These are phyloP conservation scores for Plectropomus leopardus DNA, from an alignment of 2,113 vertebrate species.

Conservation along the genomic window DNA sequence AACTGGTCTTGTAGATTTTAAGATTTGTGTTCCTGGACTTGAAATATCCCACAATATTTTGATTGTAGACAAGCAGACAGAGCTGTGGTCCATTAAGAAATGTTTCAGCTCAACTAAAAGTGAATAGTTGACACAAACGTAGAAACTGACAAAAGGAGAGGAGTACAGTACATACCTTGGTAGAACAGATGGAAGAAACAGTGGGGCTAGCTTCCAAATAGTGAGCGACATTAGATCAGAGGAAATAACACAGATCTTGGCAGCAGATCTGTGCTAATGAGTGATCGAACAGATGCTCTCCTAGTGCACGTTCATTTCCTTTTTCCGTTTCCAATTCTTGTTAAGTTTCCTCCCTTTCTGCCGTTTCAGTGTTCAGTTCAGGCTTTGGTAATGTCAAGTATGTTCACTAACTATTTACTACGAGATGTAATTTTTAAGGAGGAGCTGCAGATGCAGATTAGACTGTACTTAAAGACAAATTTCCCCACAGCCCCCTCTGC, in stretches of 20 bases:
- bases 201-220: constrained; percentile 46
- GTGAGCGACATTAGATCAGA: constrained; percentile 52
- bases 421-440: too few species aligned
- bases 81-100: neutral
- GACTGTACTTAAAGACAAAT: too few species aligned
- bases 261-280: constrained; percentile 65
- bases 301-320: neutral
- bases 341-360: constrained; percentile 12
- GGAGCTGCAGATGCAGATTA: too few species aligned
- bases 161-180: constrained; percentile 17
- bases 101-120: constrained; percentile 20
- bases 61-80: neutral
- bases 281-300: constrained; percentile 67
- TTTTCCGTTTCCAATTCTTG: constrained; percentile 24
- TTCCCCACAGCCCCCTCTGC: too few species aligned
- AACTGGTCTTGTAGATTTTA: neutral
- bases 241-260: constrained; percentile 61
- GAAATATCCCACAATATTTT: neutral
- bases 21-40: neutral
- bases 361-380: neutral
- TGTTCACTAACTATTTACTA: too few species aligned
- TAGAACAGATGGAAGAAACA: constrained; percentile 65
- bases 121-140: constrained; percentile 1
- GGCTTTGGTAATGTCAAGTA: neutral
- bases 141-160: constrained; percentile 42